Evolutionary conservation across 2,797 vertebrate species (phyloP).

Genomic region (Hirundo rustica): DNA sequence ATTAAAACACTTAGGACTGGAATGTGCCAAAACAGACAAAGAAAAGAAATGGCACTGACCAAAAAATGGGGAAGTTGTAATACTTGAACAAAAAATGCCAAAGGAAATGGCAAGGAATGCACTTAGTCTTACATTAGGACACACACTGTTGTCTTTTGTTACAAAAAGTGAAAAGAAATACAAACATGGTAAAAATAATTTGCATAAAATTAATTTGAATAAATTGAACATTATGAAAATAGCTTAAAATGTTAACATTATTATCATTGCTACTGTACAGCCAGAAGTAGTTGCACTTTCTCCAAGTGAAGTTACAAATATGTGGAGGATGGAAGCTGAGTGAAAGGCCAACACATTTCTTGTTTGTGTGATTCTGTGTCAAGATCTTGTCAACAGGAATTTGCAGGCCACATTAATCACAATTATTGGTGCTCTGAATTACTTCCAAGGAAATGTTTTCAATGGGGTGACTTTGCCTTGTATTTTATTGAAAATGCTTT

Average conservation of each 20-base stretch:
- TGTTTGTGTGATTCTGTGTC: background rate
- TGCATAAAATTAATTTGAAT: background rate
- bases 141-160: background rate
- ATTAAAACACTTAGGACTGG: background rate
- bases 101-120: background rate
- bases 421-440: background rate
- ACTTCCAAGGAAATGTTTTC: background rate
- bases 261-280: background rate
- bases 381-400: background rate
- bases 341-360: background rate
- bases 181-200: background rate
- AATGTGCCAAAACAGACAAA: background rate
- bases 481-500: background rate
- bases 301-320: background rate
- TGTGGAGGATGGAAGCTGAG: background rate
- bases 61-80: background rate
- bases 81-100: background rate
- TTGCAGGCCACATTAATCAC: conserved; percentile 4
- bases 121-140: background rate
- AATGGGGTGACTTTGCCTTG: background rate
- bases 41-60: background rate
- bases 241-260: background rate
- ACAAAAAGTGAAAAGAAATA: background rate
- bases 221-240: background rate
- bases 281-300: background rate